Conservation (phyloP, 1,140 invertebrate species). For the Drosophila parabipectinata region DNA sequence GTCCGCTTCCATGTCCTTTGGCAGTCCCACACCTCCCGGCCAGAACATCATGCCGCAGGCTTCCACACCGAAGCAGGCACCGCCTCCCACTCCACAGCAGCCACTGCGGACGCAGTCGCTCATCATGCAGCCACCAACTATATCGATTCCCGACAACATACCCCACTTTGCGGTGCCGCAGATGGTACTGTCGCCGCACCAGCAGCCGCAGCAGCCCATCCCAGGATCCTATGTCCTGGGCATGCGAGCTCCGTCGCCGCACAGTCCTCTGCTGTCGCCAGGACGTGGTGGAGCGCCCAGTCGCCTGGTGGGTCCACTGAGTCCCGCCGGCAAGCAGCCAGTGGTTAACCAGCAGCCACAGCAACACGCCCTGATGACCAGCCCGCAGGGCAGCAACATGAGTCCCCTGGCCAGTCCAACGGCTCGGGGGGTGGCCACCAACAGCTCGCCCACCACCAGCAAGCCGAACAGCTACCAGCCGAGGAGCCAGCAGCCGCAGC, state of each 20-base stretch:
- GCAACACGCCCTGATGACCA: slow-evolving; percentile 44
- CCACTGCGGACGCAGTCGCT: slow-evolving; percentile 60
- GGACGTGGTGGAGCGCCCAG: slow-evolving; percentile 58
- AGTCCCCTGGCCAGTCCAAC: slow-evolving; percentile 72
- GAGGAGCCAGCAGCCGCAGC: slow-evolving; percentile 30
- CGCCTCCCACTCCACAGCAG: slow-evolving; percentile 7
- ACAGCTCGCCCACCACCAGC: slow-evolving; percentile 51
- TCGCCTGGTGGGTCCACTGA: slow-evolving; percentile 50
- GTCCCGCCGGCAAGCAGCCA: slow-evolving; percentile 52
- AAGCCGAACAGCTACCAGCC: slow-evolving; percentile 54
- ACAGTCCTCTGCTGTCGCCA: slow-evolving; percentile 69
- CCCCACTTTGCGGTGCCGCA: slow-evolving; percentile 85
- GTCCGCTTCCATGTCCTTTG: slow-evolving; percentile 49
- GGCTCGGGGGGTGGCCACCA: slow-evolving; percentile 33
- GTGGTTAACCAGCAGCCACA: slow-evolving; percentile 26
- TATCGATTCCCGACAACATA: slow-evolving; percentile 85
- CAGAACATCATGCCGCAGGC: slow-evolving; percentile 56
- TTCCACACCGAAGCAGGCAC: slow-evolving; percentile 61
- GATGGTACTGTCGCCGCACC: slow-evolving; percentile 84
- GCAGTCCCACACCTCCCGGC: slow-evolving; percentile 49
- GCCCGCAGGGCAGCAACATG: slow-evolving; percentile 48
- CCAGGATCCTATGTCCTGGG: slow-evolving; percentile 51
- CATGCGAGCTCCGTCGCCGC: slow-evolving; percentile 69
- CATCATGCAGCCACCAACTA: slow-evolving; percentile 85
- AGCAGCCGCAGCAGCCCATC: slow-evolving; percentile 39